A percentile compares a stretch with the other conserved stretches of the same genome.
These are phyloP conservation scores for Phycodurus eques DNA, from an alignment of 2,113 vertebrate species.

Conservation along the genomic window DNA sequence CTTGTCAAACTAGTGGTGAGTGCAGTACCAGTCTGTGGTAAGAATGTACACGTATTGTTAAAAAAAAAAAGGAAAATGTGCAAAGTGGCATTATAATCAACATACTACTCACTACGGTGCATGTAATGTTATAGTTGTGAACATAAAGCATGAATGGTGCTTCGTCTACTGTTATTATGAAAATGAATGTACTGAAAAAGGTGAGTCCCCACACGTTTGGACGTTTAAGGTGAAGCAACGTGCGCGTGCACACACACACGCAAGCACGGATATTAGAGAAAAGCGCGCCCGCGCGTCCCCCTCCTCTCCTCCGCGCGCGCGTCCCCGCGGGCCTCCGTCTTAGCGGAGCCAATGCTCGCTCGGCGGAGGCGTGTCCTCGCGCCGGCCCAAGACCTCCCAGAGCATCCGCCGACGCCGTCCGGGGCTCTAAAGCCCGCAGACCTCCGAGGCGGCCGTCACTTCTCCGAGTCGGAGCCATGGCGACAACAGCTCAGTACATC, in stretches of 20 bases:
- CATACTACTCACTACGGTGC: neutral
- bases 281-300: neutral
- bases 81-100: neutral
- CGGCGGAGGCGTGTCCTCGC: slow-evolving; percentile 77
- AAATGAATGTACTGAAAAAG: neutral
- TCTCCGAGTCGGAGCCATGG: slow-evolving; percentile 87
- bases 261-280: neutral
- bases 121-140: neutral
- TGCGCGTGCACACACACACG: neutral
- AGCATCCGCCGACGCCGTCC: slow-evolving; percentile 75
- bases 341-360: slow-evolving; percentile 76
- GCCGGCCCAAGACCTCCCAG: slow-evolving; percentile 75
- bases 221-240: neutral
- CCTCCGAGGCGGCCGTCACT: slow-evolving; percentile 79
- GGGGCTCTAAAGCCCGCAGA: slow-evolving; percentile 83
- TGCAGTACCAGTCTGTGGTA: neutral
- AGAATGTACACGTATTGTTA: neutral
- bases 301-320: slow-evolving; percentile 1
- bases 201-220: neutral
- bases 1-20: neutral
- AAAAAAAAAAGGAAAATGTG: neutral
- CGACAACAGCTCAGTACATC: slow-evolving; percentile 93
- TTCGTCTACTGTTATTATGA: neutral
- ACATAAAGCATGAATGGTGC: neutral
- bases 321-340: slow-evolving; percentile 67